These are phyloP conservation scores for Apodemus agrarius DNA, from an alignment of 2,797 vertebrate genomes.

Conservation along the genomic window DNA sequence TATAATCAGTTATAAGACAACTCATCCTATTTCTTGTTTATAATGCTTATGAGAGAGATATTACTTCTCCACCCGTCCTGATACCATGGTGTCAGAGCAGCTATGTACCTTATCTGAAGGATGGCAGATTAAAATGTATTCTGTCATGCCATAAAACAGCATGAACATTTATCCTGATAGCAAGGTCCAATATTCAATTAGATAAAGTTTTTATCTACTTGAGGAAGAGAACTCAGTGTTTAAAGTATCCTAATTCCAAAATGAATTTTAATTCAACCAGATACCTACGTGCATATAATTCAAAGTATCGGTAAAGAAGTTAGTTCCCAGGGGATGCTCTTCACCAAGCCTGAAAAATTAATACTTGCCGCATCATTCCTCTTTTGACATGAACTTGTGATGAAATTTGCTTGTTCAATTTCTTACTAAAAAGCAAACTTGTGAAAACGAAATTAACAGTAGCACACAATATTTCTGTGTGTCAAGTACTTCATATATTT, in stretches of 20 bases:
- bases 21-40: neutral
- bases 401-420: neutral
- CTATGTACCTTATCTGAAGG: neutral
- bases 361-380: neutral
- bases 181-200: neutral
- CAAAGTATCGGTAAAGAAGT: slow-evolving; percentile 21
- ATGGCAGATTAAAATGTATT: neutral
- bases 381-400: neutral
- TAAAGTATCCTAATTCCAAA: slow-evolving; percentile 52
- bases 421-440: neutral
- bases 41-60: neutral
- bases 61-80: neutral
- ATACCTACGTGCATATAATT: neutral
- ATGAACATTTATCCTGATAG: neutral
- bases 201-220: slow-evolving; percentile 50
- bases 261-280: slow-evolving; percentile 44
- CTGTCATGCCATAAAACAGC: neutral
- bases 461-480: neutral
- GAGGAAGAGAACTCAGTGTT: slow-evolving; percentile 9
- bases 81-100: neutral
- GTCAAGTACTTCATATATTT: neutral
- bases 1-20: neutral
- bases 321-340: neutral
- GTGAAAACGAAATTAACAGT: neutral
- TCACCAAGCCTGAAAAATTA: slow-evolving; percentile 18